Percentiles rank a stretch among this genome's conserved stretches.
Conservation (phyloP, 1,140 invertebrate genomes). For the Zaprionus lachaisei region DNA sequence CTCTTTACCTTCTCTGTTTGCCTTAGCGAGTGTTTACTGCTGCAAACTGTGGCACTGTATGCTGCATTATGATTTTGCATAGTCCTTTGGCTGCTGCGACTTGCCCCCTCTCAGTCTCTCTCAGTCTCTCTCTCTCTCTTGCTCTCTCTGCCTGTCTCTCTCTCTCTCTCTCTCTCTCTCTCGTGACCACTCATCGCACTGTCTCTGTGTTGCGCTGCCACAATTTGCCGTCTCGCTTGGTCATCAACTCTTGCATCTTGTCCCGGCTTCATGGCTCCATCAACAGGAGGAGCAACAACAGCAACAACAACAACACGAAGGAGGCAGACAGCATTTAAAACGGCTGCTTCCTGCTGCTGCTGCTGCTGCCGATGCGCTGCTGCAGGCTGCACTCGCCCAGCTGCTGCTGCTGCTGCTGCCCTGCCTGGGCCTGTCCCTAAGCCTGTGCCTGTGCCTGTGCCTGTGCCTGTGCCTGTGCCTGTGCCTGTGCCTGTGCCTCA, state of each 20-base stretch:
- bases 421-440: no score
- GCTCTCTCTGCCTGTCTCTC: background rate
- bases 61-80: slow-evolving; percentile 21
- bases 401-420: background rate
- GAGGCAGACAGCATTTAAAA: slow-evolving; percentile 18
- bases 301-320: slow-evolving; percentile 11
- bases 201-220: background rate
- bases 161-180: background rate
- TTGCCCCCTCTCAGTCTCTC: background rate
- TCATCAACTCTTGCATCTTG: slow-evolving; percentile 3
- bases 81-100: slow-evolving; percentile 4
- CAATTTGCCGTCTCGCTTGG: slow-evolving; percentile 15
- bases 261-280: slow-evolving; percentile 7
- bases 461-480: no score
- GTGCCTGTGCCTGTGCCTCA: no score
- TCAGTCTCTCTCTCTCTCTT: no score
- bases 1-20: no score
- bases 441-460: no score
- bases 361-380: background rate
- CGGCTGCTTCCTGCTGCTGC: slow-evolving; percentile 25
- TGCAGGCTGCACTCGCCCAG: slow-evolving; percentile 20
- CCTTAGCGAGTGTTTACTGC: background rate
- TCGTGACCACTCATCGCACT: slow-evolving; percentile 3
- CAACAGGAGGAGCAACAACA: slow-evolving; percentile 1
- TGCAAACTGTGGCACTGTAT: background rate